A percentile compares a stretch with the other conserved stretches of the same genome.
These are phyloP conservation scores for Encarsia formosa DNA, from an alignment of 2,888 invertebrate species.

Conservation along the genomic window DNA sequence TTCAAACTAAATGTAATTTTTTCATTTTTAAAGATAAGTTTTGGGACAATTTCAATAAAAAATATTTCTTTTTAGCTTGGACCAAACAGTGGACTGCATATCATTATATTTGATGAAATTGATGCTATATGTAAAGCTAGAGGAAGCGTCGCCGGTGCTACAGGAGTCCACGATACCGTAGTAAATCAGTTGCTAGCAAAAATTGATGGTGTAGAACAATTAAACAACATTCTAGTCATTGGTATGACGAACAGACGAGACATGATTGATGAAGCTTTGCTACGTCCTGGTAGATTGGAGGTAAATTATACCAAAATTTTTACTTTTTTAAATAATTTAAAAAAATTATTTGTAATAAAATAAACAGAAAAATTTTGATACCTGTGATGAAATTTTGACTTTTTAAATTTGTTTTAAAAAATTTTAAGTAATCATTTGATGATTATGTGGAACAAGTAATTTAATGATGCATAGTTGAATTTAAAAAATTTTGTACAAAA, in stretches of 20 bases:
- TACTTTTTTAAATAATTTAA: too few relatives aligned
- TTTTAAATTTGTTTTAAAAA: too few relatives aligned
- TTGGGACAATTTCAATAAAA: neutral
- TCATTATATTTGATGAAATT: slow-evolving; percentile 99
- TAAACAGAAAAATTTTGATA: too few relatives aligned
- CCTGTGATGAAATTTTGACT: too few relatives aligned
- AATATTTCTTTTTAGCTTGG: slow-evolving; percentile 69
- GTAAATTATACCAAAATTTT: slow-evolving; percentile 44
- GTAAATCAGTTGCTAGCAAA: slow-evolving; percentile 98
- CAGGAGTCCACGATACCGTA: slow-evolving; percentile 98
- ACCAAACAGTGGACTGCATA: slow-evolving; percentile 94
- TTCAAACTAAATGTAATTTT: too few relatives aligned
- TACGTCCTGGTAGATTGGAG: slow-evolving; percentile 94
- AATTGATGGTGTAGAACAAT: slow-evolving; percentile 97
- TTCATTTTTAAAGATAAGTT: too few relatives aligned
- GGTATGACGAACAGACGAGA: slow-evolving; percentile 95
- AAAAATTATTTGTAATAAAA: too few relatives aligned
- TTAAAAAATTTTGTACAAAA: too few relatives aligned
- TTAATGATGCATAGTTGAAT: too few relatives aligned
- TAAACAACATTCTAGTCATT: slow-evolving; percentile 98
- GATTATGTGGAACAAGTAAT: too few relatives aligned
- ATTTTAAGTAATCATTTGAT: too few relatives aligned
- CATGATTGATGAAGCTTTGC: slow-evolving; percentile 98
- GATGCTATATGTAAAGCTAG: slow-evolving; percentile 99
- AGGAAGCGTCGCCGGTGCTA: slow-evolving; percentile 96